Evolutionary conservation across 2,113 vertebrate species (phyloP).

Genomic region (Colaptes auratus): DNA sequence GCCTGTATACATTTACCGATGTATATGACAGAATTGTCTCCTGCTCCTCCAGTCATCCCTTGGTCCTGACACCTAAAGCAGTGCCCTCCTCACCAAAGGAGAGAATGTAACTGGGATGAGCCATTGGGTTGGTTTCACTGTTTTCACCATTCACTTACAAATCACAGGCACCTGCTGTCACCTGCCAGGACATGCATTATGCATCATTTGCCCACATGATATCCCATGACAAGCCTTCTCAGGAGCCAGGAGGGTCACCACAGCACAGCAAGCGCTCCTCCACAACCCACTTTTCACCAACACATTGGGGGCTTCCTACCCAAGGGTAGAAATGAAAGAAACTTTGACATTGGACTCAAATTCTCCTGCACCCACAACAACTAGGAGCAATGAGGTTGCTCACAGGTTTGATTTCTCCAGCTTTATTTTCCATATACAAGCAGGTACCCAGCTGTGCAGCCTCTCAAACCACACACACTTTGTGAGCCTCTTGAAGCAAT

Average conservation of each 20-base stretch:
- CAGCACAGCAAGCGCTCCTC: accelerated
- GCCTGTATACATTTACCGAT: neutral
- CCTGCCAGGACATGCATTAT: too few species aligned
- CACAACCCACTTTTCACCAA: neutral
- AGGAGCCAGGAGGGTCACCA: neutral
- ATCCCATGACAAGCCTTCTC: neutral
- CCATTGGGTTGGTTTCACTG: neutral
- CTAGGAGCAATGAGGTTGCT: neutral
- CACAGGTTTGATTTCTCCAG: neutral
- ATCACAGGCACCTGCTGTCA: neutral
- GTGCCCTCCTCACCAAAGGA: neutral
- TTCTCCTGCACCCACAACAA: neutral
- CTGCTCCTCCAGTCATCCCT: neutral
- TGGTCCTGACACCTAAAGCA: neutral
- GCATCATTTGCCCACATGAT: neutral
- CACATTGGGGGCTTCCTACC: neutral
- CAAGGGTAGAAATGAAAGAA: neutral
- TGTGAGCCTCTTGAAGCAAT: accelerated
- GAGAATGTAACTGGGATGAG: neutral
- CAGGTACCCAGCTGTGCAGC: neutral
- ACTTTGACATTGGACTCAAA: accelerated
- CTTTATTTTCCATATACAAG: neutral
- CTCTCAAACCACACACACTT: neutral
- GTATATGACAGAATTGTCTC: neutral
- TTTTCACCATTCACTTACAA: neutral